Percentiles rank a stretch among this genome's conserved stretches.
Evolutionary conservation across 2,797 vertebrate genomes (phyloP).

Genomic region (Lacerta agilis): DNA sequence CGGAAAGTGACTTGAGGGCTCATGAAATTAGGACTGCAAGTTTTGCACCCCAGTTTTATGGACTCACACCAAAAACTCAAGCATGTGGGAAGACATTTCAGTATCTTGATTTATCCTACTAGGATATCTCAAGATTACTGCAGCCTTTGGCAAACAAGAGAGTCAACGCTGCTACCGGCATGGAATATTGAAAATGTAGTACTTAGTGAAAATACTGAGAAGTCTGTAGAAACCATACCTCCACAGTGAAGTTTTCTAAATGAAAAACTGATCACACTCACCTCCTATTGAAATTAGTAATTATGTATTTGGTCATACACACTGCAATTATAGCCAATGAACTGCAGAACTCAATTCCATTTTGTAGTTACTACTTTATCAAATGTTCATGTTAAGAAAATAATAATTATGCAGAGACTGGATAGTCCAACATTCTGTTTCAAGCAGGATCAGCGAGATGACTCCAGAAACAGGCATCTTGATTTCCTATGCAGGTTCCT

Average conservation of each 20-base stretch:
- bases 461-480: not conserved
- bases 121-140: not conserved
- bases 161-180: not conserved
- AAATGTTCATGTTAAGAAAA: slow-evolving; percentile 8
- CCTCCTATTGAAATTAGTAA: not conserved
- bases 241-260: not conserved
- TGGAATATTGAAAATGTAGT: not conserved
- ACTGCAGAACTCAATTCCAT: slow-evolving; percentile 6
- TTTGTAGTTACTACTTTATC: not conserved
- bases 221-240: not conserved
- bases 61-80: not conserved
- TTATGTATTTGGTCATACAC: not conserved
- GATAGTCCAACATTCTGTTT: not conserved
- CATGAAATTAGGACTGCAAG: no score
- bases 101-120: not conserved
- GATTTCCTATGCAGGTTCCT: not conserved
- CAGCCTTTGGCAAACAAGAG: not conserved
- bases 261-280: not conserved
- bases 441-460: not conserved
- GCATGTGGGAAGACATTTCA: not conserved
- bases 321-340: not conserved
- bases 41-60: not conserved
- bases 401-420: not conserved
- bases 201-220: not conserved
- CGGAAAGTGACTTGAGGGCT: no score